Percentiles rank a stretch among this genome's conserved stretches.
phyloP scores from a whole-genome alignment of 2,888 invertebrate species.

The Acanthosepion pharaonis region DNA sequence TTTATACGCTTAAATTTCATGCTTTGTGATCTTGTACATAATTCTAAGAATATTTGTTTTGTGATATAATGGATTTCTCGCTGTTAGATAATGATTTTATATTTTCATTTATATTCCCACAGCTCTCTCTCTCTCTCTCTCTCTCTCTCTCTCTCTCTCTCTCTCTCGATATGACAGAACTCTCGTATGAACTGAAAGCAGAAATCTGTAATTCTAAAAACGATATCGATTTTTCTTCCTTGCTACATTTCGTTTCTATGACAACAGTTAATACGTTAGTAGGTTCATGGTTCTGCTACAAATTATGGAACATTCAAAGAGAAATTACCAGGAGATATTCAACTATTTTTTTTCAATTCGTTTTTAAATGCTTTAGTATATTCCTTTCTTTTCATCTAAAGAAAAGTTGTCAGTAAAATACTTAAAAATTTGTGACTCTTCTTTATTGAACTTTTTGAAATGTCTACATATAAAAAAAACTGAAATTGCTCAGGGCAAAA shows the following conservation, averaged over 20 bases:
- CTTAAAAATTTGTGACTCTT: neutral
- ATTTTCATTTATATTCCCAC: too few species aligned
- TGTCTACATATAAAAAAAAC: neutral
- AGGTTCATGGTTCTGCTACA: neutral
- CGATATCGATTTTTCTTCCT: slow-evolving; percentile 33
- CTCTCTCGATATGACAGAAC: neutral
- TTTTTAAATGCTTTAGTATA: neutral
- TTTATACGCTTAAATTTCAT: neutral
- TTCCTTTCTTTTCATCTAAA: neutral
- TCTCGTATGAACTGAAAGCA: neutral
- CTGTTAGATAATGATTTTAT: neutral
- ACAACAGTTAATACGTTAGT: neutral
- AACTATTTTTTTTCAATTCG: neutral
- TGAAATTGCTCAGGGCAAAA: neutral
- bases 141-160: neutral
- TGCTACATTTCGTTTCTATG: neutral
- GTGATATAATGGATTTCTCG: neutral
- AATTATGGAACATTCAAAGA: slow-evolving; percentile 6
- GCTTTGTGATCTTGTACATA: neutral
- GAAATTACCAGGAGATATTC: slow-evolving; percentile 10
- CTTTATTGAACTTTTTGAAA: neutral
- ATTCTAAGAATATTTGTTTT: neutral
- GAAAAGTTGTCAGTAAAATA: neutral
- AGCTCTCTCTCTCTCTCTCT: too few species aligned
- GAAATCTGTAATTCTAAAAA: slow-evolving; percentile 8